Evolutionary conservation across 2,888 invertebrate species (phyloP), one percentile per base, ranked within the genome.

Genomic region (Athalia cordata): DNA sequence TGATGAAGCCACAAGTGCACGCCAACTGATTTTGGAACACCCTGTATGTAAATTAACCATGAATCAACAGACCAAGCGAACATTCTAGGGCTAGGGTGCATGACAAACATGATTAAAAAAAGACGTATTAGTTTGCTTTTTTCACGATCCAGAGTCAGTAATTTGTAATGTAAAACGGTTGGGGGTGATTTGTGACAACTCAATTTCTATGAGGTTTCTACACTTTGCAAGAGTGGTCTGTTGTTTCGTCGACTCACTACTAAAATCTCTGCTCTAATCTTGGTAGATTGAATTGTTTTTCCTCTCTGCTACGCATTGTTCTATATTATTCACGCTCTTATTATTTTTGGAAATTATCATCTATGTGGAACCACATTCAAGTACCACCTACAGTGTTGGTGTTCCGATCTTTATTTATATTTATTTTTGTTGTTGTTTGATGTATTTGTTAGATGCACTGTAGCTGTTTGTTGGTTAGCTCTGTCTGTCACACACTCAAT

Each of bases 401-500:
- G 82, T 83, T 85, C 80, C 62, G 83, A 86, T 84, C 84, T 89
- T 88, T 88, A 87, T 88, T 88, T 88, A 89, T 89, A 87, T 88
- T 83, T 89, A 86, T 89, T 88, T 88, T 88, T 82, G 85, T 89
- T 89, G 87, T 89, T 89, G 86, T 90, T 89, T 89, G 89, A 88
- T 90, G 88, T 89, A 89, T 89, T 89, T 89, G 88, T 89, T 90
- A 90, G 90, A 90, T 90, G 89, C 89, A 90, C 90, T 90, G 90
- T 90, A 90, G 90, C 90, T 90, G 90, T 90, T 88, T 90, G 88
- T 89, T 89, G 89, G 87, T 89, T 90, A 89, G 87, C 88, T 89
- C 89, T 89, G 85, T 89, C 89, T 89, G 88, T 89, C 89, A 87
- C 86, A 87, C 87, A 87, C 87, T 88, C 87, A 85, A 84, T 87